Base-by-base conservation (phyloP, 2,888 invertebrate species). In the Criorhina ranunculi region DNA sequence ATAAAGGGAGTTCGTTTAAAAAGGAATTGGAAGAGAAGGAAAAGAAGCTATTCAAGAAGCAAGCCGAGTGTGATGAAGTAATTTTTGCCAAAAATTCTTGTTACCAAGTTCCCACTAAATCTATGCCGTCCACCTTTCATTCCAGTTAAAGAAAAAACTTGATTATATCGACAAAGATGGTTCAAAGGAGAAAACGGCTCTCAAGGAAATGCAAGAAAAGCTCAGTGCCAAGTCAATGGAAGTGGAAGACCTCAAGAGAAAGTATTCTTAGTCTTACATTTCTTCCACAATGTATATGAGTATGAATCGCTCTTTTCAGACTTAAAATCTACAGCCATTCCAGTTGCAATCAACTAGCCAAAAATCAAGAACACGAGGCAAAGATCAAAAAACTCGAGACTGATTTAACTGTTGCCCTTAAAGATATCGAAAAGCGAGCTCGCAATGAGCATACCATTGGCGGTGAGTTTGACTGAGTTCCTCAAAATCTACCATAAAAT, bases 1-100 rank as follows among this genome's bases (percentile, higher is more conserved):
- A 53, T 8, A 73, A 67, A 15, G 66, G 7, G 0, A 35, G 5
- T 8, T 4, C 7, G 0, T 12, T 46, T 19, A 59, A 49, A 17
- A 78, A 57, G 24, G 82, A 78, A 11, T 33, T 73, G 0, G 72
- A 78, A 17, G 67, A 67, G 17, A 72, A 11, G 35, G 53, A 55
- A 2, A 69, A 42, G 6, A 42, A 11, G 9, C n/a, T 66, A 2
- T 8, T 0, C 2, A 46, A 33, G 2, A 78, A 55, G 15, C 49
- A 55, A 17, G 0, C 1, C 0, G 82, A 83, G 33, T 12, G 35
- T 15, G 67, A 83, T 24, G 82, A 78, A 67, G 82, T 83, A 44
- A 46, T 11, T 44, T 53, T 6, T 11, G 5, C n/a, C n/a, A n/a
- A n/a, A n/a, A n/a, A n/a, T n/a, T n/a, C n/a, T n/a, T n/a, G n/a